These are phyloP conservation scores for Phylloscopus trochiloides DNA, from an alignment of 2,113 vertebrate species.

Conservation along the genomic window DNA sequence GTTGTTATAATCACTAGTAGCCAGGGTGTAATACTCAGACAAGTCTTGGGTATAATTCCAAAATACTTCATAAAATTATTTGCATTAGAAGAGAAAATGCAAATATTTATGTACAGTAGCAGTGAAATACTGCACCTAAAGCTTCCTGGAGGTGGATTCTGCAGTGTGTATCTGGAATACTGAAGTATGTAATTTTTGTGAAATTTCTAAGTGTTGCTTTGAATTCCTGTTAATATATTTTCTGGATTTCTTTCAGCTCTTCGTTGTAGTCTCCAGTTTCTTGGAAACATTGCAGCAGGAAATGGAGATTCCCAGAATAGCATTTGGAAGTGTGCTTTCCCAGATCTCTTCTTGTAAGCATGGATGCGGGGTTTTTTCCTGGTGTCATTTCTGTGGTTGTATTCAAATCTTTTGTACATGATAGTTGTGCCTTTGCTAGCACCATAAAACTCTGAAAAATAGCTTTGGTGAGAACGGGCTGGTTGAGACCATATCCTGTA, in stretches of 20 bases:
- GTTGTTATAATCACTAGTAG: background rate
- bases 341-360: slow-evolving; percentile 82
- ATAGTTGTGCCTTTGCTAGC: background rate
- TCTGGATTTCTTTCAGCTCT: slow-evolving; percentile 76
- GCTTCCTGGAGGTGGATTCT: background rate
- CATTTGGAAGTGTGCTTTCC: slow-evolving; percentile 82
- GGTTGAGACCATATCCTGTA: background rate
- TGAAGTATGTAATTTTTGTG: background rate
- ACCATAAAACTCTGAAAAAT: background rate
- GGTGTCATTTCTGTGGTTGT: background rate
- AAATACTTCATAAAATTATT: background rate
- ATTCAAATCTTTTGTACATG: background rate
- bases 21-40: background rate
- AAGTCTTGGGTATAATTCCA: background rate
- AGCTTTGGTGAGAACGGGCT: background rate
- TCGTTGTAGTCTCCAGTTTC: slow-evolving; percentile 91
- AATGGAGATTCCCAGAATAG: slow-evolving; percentile 86
- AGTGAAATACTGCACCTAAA: background rate
- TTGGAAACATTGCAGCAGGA: slow-evolving; percentile 90
- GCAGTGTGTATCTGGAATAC: background rate
- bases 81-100: background rate
- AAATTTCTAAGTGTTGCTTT: background rate
- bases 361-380: background rate
- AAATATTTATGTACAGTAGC: background rate
- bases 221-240: background rate